A percentile compares a stretch with the other conserved stretches of the same genome.
Conservation (phyloP, 2,888 invertebrate genomes). For the Gymnocheta viridis region DNA sequence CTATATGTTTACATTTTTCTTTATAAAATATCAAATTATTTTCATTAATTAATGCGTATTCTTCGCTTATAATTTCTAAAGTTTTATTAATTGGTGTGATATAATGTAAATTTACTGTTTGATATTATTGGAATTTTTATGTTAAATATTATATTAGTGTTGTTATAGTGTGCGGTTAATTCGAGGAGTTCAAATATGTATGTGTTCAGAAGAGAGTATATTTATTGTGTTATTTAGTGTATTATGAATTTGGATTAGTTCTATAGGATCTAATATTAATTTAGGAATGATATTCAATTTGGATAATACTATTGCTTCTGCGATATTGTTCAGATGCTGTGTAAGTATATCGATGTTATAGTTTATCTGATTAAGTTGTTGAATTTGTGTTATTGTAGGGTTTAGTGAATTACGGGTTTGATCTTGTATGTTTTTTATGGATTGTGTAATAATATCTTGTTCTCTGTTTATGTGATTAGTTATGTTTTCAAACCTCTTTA, state of each 20-base stretch:
- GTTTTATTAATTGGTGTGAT: no score
- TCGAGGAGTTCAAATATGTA: slow-evolving; percentile 35
- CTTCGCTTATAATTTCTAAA: no score
- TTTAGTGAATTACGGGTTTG: slow-evolving; percentile 38
- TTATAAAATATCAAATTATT: slow-evolving; percentile 30
- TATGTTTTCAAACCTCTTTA: slow-evolving; percentile 62
- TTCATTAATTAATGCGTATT: no score
- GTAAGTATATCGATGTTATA: slow-evolving; percentile 64
- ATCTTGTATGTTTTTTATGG: slow-evolving; percentile 48
- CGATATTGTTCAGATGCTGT: slow-evolving; percentile 57
- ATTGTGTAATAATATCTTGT: slow-evolving; percentile 53
- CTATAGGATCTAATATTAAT: no score
- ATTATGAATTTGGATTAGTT: slow-evolving; percentile 24
- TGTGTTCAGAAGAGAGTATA: slow-evolving; percentile 34
- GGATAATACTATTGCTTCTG: slow-evolving; percentile 59
- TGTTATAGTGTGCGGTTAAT: no score
- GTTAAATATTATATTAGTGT: no score
- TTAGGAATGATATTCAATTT: slow-evolving; percentile 66
- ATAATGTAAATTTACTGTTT: no score
- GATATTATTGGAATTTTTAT: no score
- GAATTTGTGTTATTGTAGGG: slow-evolving; percentile 41
- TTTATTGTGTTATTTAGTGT: slow-evolving; percentile 36
- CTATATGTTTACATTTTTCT: slow-evolving; percentile 37
- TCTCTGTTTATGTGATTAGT: slow-evolving; percentile 65
- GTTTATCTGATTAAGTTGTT: slow-evolving; percentile 49